Percentiles rank a stretch among this genome's conserved stretches.
phyloP scores from a whole-genome alignment of 2,888 invertebrate species.

The Amphipoea lucens region DNA sequence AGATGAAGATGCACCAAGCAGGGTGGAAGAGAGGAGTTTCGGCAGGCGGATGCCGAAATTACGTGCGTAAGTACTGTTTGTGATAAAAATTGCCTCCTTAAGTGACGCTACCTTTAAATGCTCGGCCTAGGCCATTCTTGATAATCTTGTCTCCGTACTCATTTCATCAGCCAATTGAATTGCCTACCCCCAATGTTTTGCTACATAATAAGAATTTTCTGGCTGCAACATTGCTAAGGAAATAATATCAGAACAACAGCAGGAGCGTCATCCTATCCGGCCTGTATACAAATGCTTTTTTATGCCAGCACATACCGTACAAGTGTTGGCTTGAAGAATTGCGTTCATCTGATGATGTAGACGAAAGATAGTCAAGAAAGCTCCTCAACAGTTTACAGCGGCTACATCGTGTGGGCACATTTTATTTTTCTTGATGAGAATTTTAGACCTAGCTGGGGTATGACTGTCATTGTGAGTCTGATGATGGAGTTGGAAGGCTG shows the following conservation, averaged over 20 bases:
- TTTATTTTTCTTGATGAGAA: background rate
- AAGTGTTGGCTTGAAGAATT: background rate
- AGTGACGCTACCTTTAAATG: background rate
- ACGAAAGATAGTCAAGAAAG: background rate
- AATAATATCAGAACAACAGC: background rate
- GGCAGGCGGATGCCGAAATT: constrained; percentile 97
- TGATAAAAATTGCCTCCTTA: background rate
- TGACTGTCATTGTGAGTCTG: background rate
- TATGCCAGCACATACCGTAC: background rate
- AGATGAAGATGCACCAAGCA: constrained; percentile 96
- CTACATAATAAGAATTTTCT: background rate
- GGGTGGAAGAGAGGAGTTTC: constrained; percentile 96
- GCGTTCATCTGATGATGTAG: background rate
- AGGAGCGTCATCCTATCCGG: background rate
- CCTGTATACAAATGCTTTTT: background rate
- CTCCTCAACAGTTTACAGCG: background rate
- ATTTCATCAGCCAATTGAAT: background rate
- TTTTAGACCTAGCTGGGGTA: background rate
- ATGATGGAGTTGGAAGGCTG: background rate
- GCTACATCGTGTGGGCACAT: background rate
- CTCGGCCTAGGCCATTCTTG: background rate
- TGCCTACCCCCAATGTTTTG: background rate
- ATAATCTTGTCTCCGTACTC: background rate
- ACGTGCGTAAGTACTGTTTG: constrained; percentile 90
- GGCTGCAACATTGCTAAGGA: background rate